Conservation (phyloP, 1,140 invertebrate genomes). For the Asbolus verrucosus region DNA sequence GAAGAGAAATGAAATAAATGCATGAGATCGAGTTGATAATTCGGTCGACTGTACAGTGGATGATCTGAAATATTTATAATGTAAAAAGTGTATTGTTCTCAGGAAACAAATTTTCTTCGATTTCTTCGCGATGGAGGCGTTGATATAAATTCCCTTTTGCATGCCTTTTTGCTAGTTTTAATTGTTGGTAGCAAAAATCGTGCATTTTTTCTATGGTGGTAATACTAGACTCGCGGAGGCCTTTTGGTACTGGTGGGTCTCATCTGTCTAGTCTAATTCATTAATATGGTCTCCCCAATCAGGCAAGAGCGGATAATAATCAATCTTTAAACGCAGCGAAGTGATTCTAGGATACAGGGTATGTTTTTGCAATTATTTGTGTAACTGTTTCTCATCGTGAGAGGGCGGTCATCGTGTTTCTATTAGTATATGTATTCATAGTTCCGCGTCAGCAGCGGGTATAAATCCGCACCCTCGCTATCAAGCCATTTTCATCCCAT, state of each 20-base stretch:
- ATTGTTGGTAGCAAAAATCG: constrained; percentile 26
- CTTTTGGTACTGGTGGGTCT: constrained; percentile 8
- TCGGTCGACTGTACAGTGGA: too few relatives aligned
- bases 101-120: background rate
- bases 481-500: constrained; percentile 52
- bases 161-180: constrained; percentile 24
- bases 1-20: background rate
- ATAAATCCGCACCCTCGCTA: constrained; percentile 44
- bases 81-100: background rate
- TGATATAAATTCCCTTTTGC: background rate
- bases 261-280: constrained; percentile 49
- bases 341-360: constrained; percentile 79
- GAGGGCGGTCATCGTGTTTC: constrained; percentile 60
- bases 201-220: background rate
- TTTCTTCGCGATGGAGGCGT: background rate
- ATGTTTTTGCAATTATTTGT: constrained; percentile 79
- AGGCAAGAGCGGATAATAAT: constrained; percentile 62
- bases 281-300: constrained; percentile 59
- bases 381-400: constrained; percentile 72
- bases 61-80: too few relatives aligned
- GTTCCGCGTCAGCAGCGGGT: constrained; percentile 49
- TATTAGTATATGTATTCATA: constrained; percentile 52
- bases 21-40: background rate
- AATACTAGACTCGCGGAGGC: background rate
- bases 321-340: constrained; percentile 69